These are phyloP conservation scores for Trissolcus basalis DNA, from an alignment of 1,140 invertebrate genomes.

Conservation along the genomic window DNA sequence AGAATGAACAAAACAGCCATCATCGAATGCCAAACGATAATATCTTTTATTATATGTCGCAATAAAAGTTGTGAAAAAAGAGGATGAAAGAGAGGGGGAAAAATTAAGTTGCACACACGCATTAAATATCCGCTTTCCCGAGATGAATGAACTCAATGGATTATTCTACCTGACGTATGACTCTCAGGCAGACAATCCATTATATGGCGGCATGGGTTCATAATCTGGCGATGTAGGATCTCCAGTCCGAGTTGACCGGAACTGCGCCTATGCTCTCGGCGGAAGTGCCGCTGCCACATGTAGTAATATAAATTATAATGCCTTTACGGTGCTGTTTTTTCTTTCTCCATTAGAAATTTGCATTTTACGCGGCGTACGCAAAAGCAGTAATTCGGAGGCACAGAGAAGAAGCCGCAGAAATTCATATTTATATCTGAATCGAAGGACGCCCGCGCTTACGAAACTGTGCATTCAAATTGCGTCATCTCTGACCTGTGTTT, in stretches of 20 bases:
- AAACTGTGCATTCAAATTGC: background rate
- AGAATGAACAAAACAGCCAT: slow-evolving; percentile 13
- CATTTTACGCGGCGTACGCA: slow-evolving; percentile 69
- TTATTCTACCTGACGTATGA: slow-evolving; percentile 71
- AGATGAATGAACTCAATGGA: slow-evolving; percentile 61
- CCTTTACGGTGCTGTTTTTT: slow-evolving; percentile 73
- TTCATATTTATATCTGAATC: slow-evolving; percentile 52
- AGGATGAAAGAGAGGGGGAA: slow-evolving; percentile 10
- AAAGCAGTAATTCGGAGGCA: slow-evolving; percentile 50
- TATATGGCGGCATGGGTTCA: slow-evolving; percentile 71
- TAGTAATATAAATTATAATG: slow-evolving; percentile 77
- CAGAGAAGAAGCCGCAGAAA: slow-evolving; percentile 35
- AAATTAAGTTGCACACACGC: slow-evolving; percentile 51
- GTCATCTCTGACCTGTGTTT: too few relatives aligned
- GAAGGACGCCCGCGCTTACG: slow-evolving; percentile 18
- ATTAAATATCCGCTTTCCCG: slow-evolving; percentile 56
- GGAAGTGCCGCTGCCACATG: slow-evolving; percentile 75
- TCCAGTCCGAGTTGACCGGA: slow-evolving; percentile 72
- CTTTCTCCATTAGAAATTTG: slow-evolving; percentile 71
- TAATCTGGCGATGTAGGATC: slow-evolving; percentile 75
- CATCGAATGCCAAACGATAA: slow-evolving; percentile 21
- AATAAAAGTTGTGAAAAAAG: slow-evolving; percentile 45
- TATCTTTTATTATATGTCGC: slow-evolving; percentile 36
- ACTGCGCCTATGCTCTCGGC: slow-evolving; percentile 75
- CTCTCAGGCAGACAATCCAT: slow-evolving; percentile 72